Evolutionary conservation across 2,113 vertebrate genomes (phyloP), one percentile per base, ranked within the genome.

Genomic region (Entomyzon cyanotis): DNA sequence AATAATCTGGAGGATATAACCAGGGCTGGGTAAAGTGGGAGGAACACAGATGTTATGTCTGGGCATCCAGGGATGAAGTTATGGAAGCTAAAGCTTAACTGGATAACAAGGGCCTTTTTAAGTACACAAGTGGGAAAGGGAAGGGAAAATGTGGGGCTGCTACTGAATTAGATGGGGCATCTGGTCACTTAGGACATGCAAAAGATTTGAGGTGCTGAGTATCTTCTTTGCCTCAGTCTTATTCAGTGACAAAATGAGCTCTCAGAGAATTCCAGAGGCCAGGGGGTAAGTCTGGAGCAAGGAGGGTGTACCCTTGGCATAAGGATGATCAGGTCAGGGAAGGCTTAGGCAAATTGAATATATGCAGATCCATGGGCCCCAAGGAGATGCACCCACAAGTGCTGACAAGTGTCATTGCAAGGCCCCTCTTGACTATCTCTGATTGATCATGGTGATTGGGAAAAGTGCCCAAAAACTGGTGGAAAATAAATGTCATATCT

Each of bases 81-180:
- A 28, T 2, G 27, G 50, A 80, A 90, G 41, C 22, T 39, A 41
- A 74, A 74, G 7, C 7, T 47, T 46, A 33, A 46, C 4, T n/a
- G 82, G 19, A 3, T 39, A 55, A 39, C 9, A 39, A 64, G 11
- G 27, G 4, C 11, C 27, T 53, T 27, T 42, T 5, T 16, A 42
- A 60, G 11, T 21, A 75, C 20, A 5, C 5, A 13, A 16, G 8
- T 49, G 10, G 12, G 24, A 59, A 74, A 64, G 5, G 8, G 31
- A 28, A 69, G 44, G 12, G 5, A 50, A 63, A 69, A 64, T 16
- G 11, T 22, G 13, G 31, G 30, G 14, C 14, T 0, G 0, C 33
- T 44, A 49, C 8, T 2, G 0, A 59, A 60, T 44, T 65, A 87
- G 5, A 24, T 15, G 5, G 27, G 8, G 4, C 10, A 74, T 12